Evolutionary conservation across 2,797 vertebrate genomes (phyloP), one percentile per base, ranked within the genome.

Genomic region (Phyllotis vaccarum): DNA sequence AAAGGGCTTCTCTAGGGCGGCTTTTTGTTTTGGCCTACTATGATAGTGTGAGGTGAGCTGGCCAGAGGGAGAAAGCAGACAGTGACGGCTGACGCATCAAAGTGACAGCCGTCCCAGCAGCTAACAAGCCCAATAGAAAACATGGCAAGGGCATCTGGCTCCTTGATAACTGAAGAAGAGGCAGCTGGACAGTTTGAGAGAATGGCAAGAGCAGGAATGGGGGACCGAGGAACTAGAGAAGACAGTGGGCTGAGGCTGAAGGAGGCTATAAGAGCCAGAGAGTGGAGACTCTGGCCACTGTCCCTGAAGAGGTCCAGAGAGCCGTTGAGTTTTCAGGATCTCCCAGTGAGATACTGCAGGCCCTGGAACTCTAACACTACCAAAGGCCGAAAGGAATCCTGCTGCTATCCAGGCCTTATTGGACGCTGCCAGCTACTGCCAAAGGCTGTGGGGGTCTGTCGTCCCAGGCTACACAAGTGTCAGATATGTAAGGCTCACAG

Each of bases 51-150:
- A 52, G 24, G 24, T 5, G 68, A 87, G 85, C 68, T 56, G 68
- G 52, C 22, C 6, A 58, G 27, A 5, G 1, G n/a, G 27, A 86
- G 66, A 56, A 17, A 6, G 46, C 43, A 52, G 29, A 14, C 34
- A 0, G n/a, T 34, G n/a, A 21, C 6, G 1, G 27, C 2, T 0
- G 24, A 21, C 5, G 11, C 68, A 5, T 40, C 86, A 13, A 11
- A 34, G 85, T 1, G n/a, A 37, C 49, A 29, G 66, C 66, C 56
- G 66, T 6, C 0, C 29, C 24, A 22, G 43, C n/a, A 46, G 31
- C 43, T 6, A 75, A 34, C 12, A 0, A 54, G 40, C 72, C 29
- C 7, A 60, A 37, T 60, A 75, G 12, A 46, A 49, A 22, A 17
- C 40, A 40, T 58, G 56, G 52, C 49, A 6, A 52, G 66, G 66